A percentile compares a stretch with the other conserved stretches of the same genome.
Evolutionary conservation across 2,888 invertebrate species (phyloP).

Genomic region (Taenaris catops): DNA sequence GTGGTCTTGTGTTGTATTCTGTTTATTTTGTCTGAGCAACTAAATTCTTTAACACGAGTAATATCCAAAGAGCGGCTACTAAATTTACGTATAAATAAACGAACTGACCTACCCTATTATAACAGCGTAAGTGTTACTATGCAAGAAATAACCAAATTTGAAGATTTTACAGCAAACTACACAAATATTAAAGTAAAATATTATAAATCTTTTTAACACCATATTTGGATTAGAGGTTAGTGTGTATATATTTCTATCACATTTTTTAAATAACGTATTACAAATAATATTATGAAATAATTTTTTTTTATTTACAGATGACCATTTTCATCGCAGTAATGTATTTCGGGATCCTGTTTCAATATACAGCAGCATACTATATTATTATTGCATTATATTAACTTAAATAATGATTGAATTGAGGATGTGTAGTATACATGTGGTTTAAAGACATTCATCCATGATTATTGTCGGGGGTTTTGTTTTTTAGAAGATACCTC

Average conservation of each 20-base stretch:
- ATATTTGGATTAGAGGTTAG: constrained; percentile 12
- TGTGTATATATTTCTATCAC: background rate
- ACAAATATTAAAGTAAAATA: constrained; percentile 9
- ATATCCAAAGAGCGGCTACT: constrained; percentile 3
- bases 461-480: too few species aligned
- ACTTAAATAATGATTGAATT: too few species aligned
- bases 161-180: constrained; percentile 7
- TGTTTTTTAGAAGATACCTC: too few species aligned
- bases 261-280: background rate
- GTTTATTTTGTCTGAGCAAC: constrained; percentile 31
- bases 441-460: too few species aligned
- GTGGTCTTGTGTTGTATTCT: constrained; percentile 29
- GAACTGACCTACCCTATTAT: background rate
- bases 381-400: too few species aligned
- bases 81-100: background rate
- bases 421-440: too few species aligned
- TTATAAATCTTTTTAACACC: constrained; percentile 6
- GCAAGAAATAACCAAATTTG: constrained; percentile 2
- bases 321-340: too few species aligned
- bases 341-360: too few species aligned
- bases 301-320: constrained; percentile 20
- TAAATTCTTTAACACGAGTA: constrained; percentile 28
- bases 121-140: background rate
- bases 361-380: too few species aligned
- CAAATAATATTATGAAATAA: constrained; percentile 23